Evolutionary conservation across 2,888 invertebrate species (phyloP).

Genomic region (Pyrocoelia pectoralis): DNA sequence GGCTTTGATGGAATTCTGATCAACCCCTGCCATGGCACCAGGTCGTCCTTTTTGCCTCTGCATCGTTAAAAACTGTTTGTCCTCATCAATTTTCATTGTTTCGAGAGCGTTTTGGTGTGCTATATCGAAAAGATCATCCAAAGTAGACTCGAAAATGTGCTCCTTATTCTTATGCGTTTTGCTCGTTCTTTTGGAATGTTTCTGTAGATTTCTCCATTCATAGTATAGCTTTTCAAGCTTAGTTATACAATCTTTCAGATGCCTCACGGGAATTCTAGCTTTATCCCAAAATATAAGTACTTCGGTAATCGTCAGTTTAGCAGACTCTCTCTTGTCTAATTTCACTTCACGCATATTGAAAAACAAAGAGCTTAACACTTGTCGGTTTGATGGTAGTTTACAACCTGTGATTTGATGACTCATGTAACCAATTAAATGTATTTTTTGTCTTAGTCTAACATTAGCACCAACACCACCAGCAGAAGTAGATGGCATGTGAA

Average conservation of each 20-base stretch:
- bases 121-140: conserved; percentile 21
- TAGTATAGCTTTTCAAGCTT: neutral
- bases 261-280: conserved; percentile 1
- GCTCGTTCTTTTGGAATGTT: neutral
- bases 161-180: neutral
- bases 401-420: neutral
- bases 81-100: conserved; percentile 9
- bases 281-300: conserved; percentile 10
- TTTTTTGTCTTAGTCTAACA: too few relatives aligned
- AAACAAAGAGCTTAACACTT: conserved; percentile 2
- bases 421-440: neutral
- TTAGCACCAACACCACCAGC: too few relatives aligned
- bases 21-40: neutral
- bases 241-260: neutral
- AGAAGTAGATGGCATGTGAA: too few relatives aligned
- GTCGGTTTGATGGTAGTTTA: conserved; percentile 4
- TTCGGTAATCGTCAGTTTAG: neutral
- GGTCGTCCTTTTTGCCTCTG: conserved; percentile 15
- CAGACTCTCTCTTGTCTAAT: neutral
- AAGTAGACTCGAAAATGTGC: conserved; percentile 3
- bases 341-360: neutral
- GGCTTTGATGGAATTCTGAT: too few relatives aligned
- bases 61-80: conserved; percentile 16
- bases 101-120: conserved; percentile 16
- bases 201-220: conserved; percentile 10